Percentiles rank a stretch among this genome's conserved stretches.
These are phyloP conservation scores for Gortyna flavago DNA, from an alignment of 2,888 invertebrate species.

Conservation along the genomic window DNA sequence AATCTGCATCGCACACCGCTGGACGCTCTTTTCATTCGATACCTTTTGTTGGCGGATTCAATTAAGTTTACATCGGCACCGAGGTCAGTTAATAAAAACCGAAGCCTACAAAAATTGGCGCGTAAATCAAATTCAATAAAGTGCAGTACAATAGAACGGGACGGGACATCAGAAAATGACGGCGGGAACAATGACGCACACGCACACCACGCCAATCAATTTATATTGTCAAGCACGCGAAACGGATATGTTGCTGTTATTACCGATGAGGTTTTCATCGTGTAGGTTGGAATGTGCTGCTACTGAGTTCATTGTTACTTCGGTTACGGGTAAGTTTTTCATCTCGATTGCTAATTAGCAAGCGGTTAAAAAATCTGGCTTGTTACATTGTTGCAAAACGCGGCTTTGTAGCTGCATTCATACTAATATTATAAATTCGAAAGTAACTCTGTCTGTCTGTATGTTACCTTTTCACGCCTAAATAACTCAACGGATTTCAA, in stretches of 20 bases:
- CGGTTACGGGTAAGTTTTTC: neutral
- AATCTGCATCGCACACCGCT: slow-evolving; percentile 89
- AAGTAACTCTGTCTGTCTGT: too few relatives aligned
- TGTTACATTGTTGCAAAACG: neutral
- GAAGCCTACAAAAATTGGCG: slow-evolving; percentile 88
- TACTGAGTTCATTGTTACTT: slow-evolving; percentile 42
- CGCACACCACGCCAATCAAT: slow-evolving; percentile 55
- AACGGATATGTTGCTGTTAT: slow-evolving; percentile 58
- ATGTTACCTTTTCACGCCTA: too few relatives aligned
- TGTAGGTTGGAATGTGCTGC: slow-evolving; percentile 17
- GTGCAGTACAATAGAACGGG: slow-evolving; percentile 83
- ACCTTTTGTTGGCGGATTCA: slow-evolving; percentile 89
- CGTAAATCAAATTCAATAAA: slow-evolving; percentile 90
- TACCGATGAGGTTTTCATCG: slow-evolving; percentile 57
- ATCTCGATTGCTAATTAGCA: neutral
- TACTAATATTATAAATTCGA: too few relatives aligned
- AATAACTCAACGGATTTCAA: too few relatives aligned
- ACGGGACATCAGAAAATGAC: slow-evolving; percentile 82
- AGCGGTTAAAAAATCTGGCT: neutral
- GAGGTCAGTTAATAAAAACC: slow-evolving; percentile 90
- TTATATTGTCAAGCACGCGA: slow-evolving; percentile 51
- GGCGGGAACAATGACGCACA: slow-evolving; percentile 77
- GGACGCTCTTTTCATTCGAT: slow-evolving; percentile 89
- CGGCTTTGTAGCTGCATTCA: neutral
- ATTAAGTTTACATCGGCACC: slow-evolving; percentile 90